These are phyloP conservation scores for Thereva nobilitata DNA, from an alignment of 2,888 invertebrate genomes.

Conservation along the genomic window DNA sequence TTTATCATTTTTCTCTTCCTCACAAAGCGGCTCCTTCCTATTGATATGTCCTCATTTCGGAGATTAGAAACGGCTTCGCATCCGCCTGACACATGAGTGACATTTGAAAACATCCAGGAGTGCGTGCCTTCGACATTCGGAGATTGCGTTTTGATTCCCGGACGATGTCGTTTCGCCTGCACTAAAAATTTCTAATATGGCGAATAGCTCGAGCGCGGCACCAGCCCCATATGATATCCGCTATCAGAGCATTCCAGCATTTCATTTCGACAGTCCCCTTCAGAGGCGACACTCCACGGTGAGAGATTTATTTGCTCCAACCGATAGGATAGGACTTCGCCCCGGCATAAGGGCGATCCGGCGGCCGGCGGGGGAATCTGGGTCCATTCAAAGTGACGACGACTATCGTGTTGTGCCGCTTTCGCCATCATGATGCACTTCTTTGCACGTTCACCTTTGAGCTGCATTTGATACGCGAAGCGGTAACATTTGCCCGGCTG, in stretches of 20 bases:
- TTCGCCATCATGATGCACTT: too few relatives aligned
- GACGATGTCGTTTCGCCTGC: neutral
- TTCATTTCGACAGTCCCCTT: conserved; percentile 14
- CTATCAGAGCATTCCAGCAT: conserved; percentile 7
- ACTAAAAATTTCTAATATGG: conserved; percentile 19
- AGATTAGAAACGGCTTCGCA: conserved; percentile 58
- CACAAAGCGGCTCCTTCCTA: too few relatives aligned
- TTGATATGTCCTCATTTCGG: conserved; percentile 54
- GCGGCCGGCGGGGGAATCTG: neutral
- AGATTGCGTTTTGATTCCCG: conserved; percentile 22
- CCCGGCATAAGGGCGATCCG: conserved; percentile 6
- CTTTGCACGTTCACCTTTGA: too few relatives aligned
- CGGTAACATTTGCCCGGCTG: neutral
- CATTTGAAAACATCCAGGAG: conserved; percentile 16
- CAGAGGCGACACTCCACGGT: conserved; percentile 23
- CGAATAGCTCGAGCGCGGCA: conserved; percentile 14
- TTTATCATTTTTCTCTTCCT: too few relatives aligned
- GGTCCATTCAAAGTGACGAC: neutral
- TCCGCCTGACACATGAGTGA: conserved; percentile 23
- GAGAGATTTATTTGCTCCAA: conserved; percentile 33
- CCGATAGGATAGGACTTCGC: conserved; percentile 3
- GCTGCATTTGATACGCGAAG: neutral
- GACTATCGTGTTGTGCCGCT: too few relatives aligned
- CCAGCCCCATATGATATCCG: conserved; percentile 7
- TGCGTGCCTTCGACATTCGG: neutral